These are phyloP conservation scores for Telenomus remus DNA, from an alignment of 1,140 invertebrate species.

Conservation along the genomic window DNA sequence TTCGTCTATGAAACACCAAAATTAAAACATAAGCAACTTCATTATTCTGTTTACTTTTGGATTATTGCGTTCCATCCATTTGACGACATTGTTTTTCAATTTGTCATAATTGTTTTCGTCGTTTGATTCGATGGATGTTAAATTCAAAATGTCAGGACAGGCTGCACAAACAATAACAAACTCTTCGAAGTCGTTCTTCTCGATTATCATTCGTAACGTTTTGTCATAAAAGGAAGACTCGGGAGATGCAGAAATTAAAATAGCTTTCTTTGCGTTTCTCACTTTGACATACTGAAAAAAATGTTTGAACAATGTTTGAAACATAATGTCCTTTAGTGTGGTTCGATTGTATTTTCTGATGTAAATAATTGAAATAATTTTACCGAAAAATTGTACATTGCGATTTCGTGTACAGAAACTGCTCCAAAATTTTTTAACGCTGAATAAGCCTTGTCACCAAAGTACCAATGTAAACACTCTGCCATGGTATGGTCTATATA, in stretches of 20 bases:
- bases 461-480: conserved; percentile 79
- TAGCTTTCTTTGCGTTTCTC: conserved; percentile 71
- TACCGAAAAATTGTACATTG: conserved; percentile 72
- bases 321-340: conserved; percentile 1
- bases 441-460: conserved; percentile 71
- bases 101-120: conserved; percentile 68
- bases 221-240: conserved; percentile 72
- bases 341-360: background rate
- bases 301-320: conserved; percentile 5
- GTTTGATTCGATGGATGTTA: conserved; percentile 46
- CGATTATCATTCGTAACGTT: conserved; percentile 74
- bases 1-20: background rate
- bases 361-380: conserved; percentile 9
- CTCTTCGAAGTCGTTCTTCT: conserved; percentile 76
- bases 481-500: conserved; percentile 76
- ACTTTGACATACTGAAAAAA: conserved; percentile 67
- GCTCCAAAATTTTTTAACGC: conserved; percentile 75
- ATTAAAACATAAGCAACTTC: background rate
- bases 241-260: conserved; percentile 75
- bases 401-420: conserved; percentile 76
- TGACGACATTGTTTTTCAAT: conserved; percentile 73
- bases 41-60: conserved; percentile 47
- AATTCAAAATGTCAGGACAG: conserved; percentile 71
- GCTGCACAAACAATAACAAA: conserved; percentile 75
- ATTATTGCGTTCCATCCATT: conserved; percentile 77